A percentile compares a stretch with the other conserved stretches of the same genome.
Conservation (phyloP, 1,140 invertebrate species). For the Pentalonia nigronervosa region DNA sequence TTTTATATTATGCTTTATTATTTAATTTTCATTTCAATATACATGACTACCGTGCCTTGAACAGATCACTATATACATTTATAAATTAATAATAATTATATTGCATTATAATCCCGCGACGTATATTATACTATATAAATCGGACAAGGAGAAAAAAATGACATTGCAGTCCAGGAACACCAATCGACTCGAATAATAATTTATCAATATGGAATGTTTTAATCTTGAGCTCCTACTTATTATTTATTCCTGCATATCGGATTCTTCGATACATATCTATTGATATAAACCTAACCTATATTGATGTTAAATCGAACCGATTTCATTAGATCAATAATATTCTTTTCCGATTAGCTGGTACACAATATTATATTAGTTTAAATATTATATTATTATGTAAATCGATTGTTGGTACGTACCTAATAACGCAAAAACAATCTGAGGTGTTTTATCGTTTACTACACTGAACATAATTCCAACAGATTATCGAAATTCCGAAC, state of each 20-base stretch:
- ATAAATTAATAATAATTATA: neutral
- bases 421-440: conserved; percentile 18
- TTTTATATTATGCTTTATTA: neutral
- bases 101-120: neutral
- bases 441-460: neutral
- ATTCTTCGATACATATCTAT: neutral
- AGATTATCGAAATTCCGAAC: too few relatives aligned
- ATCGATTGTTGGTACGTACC: conserved; percentile 11
- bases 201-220: neutral
- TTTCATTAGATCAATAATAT: neutral
- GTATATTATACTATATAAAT: neutral
- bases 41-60: neutral
- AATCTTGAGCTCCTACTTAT: neutral
- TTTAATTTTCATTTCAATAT: neutral
- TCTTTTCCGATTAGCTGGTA: neutral
- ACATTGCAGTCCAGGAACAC: neutral
- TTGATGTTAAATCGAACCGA: neutral
- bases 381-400: neutral
- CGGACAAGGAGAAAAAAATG: neutral
- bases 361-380: neutral
- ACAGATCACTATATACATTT: neutral
- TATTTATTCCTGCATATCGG: neutral
- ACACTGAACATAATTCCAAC: neutral
- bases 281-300: neutral
- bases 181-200: neutral